phyloP scores from a whole-genome alignment of 2,888 invertebrate genomes.

The Perizoma affinitatum region DNA sequence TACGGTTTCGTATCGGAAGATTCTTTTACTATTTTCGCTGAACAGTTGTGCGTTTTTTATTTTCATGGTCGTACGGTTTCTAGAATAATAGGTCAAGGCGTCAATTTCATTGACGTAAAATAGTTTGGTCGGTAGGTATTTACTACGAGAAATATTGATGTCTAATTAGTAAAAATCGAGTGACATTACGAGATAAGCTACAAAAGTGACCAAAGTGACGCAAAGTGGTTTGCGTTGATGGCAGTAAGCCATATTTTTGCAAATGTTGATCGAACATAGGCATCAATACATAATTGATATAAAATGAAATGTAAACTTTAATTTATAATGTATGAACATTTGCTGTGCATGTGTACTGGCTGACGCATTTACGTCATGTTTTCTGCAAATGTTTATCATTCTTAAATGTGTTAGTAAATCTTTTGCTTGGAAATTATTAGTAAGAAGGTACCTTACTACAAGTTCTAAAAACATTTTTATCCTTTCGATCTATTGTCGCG shows the following conservation, averaged over 20 bases:
- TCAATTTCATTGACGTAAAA: conserved; percentile 28
- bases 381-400: too few species aligned
- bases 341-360: too few species aligned
- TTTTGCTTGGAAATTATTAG: too few species aligned
- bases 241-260: conserved; percentile 5
- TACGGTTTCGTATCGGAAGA: conserved; percentile 19
- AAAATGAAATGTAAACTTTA: background rate
- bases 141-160: conserved; percentile 14
- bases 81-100: conserved; percentile 42
- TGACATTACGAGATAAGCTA: background rate
- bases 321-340: background rate
- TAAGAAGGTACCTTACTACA: too few species aligned
- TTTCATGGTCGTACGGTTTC: conserved; percentile 30
- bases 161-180: conserved; percentile 13
- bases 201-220: background rate
- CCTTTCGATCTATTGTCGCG: too few species aligned
- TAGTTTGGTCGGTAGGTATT: conserved; percentile 9
- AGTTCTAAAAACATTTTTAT: too few species aligned
- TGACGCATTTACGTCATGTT: too few species aligned
- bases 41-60: conserved; percentile 17
- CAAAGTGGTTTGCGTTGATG: background rate
- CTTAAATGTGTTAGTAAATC: too few species aligned
- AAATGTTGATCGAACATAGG: background rate
- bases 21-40: conserved; percentile 28
- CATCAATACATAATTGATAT: too few species aligned